Percentiles rank a stretch among this genome's conserved stretches.
Evolutionary conservation across 2,797 vertebrate genomes (phyloP).

Genomic region (Pyrocephalus nanus): DNA sequence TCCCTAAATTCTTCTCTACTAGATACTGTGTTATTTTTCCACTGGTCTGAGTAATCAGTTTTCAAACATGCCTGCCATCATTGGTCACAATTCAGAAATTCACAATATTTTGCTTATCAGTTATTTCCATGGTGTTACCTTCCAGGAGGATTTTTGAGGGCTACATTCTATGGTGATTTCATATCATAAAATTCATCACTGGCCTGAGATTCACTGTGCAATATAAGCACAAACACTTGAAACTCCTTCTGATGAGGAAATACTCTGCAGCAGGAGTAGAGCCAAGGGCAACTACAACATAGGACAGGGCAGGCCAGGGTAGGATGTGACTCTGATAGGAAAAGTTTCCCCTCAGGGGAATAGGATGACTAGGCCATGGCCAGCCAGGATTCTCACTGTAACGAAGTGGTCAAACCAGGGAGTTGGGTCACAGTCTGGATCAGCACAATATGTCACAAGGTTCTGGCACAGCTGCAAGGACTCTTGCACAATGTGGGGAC

Average conservation of each 20-base stretch:
- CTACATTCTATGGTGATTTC: neutral
- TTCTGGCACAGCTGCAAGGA: neutral
- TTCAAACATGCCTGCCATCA: neutral
- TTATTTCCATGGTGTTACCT: neutral
- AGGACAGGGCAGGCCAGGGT: neutral
- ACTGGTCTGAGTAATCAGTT: neutral
- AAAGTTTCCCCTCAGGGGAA: neutral
- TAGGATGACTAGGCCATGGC: neutral
- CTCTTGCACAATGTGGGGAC: neutral
- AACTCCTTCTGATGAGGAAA: neutral
- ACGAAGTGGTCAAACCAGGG: neutral
- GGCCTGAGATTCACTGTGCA: neutral
- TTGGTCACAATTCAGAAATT: neutral
- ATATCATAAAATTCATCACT: neutral
- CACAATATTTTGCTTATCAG: neutral
- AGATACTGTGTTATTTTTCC: neutral
- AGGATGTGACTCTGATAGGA: fast-evolving
- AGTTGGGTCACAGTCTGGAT: neutral
- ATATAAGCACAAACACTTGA: neutral
- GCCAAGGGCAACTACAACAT: neutral
- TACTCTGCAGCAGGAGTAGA: neutral
- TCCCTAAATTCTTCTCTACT: neutral
- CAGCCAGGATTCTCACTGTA: fast-evolving
- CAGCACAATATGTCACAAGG: neutral
- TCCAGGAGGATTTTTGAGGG: neutral